phyloP scores from a whole-genome alignment of 2,888 invertebrate genomes.

The Biston stratarius region DNA sequence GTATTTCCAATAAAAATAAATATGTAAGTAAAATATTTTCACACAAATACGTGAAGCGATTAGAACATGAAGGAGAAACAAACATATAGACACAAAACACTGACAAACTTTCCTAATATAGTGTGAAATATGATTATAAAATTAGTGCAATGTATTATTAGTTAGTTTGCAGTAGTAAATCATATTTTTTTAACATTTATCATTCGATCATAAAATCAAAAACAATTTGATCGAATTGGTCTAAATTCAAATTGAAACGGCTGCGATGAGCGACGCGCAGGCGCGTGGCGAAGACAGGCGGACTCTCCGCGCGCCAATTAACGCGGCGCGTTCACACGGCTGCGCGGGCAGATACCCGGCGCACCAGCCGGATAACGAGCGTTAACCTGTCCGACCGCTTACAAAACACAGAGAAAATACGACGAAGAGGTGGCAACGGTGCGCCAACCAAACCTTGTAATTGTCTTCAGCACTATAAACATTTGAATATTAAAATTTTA shows the following conservation, averaged over 20 bases:
- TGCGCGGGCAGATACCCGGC: conserved; percentile 54
- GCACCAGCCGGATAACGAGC: conserved; percentile 57
- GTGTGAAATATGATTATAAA: too few relatives aligned
- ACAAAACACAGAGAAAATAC: conserved; percentile 5
- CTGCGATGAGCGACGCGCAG: conserved; percentile 57
- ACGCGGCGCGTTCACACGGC: conserved; percentile 79
- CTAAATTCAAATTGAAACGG: conserved; percentile 70
- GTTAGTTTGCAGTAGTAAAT: too few relatives aligned
- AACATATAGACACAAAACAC: too few relatives aligned
- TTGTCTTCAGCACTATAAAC: not conserved
- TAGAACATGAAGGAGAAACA: too few relatives aligned
- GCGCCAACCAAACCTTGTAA: not conserved
- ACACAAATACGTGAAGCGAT: too few relatives aligned
- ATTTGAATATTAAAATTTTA: not conserved
- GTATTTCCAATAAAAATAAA: too few relatives aligned
- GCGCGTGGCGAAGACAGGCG: conserved; percentile 79
- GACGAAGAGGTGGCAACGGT: not conserved
- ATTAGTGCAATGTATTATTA: too few relatives aligned
- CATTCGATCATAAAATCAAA: conserved; percentile 7
- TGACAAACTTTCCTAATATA: too few relatives aligned
- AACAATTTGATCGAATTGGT: conserved; percentile 56
- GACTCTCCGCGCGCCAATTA: conserved; percentile 81
- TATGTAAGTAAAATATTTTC: too few relatives aligned
- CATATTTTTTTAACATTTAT: too few relatives aligned
- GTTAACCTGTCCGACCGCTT: conserved; percentile 57